A percentile compares a stretch with the other conserved stretches of the same genome.
These are phyloP conservation scores for Zophobas morio DNA, from an alignment of 1,140 invertebrate species.

Conservation along the genomic window DNA sequence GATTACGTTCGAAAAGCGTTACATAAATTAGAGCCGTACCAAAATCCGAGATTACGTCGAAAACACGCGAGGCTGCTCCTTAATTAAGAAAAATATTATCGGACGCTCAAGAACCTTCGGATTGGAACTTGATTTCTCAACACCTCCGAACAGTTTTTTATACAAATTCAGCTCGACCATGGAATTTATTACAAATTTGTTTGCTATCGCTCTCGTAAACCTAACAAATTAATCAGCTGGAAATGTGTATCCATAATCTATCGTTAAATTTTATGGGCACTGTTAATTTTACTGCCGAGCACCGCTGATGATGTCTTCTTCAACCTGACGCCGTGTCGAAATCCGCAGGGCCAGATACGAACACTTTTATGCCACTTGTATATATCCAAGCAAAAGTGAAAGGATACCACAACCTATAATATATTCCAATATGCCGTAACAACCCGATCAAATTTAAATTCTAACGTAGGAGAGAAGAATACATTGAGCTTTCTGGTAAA, in stretches of 20 bases:
- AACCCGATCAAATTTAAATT: no score
- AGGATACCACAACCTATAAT: no score
- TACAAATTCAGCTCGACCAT: conserved; percentile 42
- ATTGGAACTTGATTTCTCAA: conserved; percentile 32
- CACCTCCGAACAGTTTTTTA: conserved; percentile 35
- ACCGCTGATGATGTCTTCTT: conserved; percentile 32
- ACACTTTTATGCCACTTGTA: no score
- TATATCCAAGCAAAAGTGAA: no score
- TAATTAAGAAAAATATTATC: conserved; percentile 39
- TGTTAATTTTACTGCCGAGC: conserved; percentile 18
- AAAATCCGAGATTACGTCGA: conserved; percentile 23
- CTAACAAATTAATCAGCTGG: conserved; percentile 47
- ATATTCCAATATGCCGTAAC: no score
- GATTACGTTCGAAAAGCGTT: conserved; percentile 17
- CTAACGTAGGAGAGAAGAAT: no score
- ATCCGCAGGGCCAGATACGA: not conserved
- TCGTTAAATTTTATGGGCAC: conserved; percentile 34
- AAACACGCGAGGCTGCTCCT: conserved; percentile 23
- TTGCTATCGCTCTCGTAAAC: conserved; percentile 44
- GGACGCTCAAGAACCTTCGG: conserved; percentile 5
- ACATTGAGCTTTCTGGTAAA: no score
- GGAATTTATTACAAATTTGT: conserved; percentile 49
- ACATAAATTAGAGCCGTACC: conserved; percentile 17
- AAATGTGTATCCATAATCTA: conserved; percentile 37
- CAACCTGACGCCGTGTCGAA: conserved; percentile 1